A percentile compares a stretch with the other conserved stretches of the same genome.
phyloP scores from a whole-genome alignment of 1,140 invertebrate genomes.

The Penaeus japonicus region DNA sequence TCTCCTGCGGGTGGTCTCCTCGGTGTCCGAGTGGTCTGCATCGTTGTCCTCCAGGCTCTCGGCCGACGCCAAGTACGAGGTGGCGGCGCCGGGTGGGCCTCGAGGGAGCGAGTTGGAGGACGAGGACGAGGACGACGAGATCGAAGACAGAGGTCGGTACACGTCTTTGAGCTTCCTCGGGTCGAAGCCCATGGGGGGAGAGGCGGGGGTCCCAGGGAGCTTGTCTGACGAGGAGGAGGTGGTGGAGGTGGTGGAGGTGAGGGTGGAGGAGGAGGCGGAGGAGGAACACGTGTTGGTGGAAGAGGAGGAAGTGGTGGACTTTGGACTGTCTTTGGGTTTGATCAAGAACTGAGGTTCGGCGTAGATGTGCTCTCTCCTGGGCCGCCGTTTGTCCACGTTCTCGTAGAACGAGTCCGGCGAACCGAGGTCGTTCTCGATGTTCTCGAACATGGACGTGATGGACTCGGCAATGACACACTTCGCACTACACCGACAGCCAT shows the following conservation, averaged over 20 bases:
- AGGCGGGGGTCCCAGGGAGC: neutral
- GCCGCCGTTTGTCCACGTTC: neutral
- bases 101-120: slow-evolving; percentile 63
- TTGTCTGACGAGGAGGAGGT: neutral
- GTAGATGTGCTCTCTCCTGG: slow-evolving; percentile 4
- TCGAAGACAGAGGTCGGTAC: slow-evolving; percentile 78
- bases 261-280: neutral
- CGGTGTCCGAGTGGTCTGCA: slow-evolving; percentile 31
- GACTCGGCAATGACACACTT: slow-evolving; percentile 20
- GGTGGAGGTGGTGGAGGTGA: neutral
- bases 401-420: neutral
- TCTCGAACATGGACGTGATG: slow-evolving; percentile 23
- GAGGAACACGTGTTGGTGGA: slow-evolving; percentile 31
- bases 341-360: slow-evolving; percentile 18
- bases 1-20: slow-evolving; percentile 27
- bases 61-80: slow-evolving; percentile 80
- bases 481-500: slow-evolving; percentile 11
- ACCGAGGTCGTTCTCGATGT: slow-evolving; percentile 9
- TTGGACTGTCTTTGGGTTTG: slow-evolving; percentile 43
- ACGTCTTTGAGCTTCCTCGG: slow-evolving; percentile 30
- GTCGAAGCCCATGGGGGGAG: neutral
- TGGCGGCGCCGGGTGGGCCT: slow-evolving; percentile 59
- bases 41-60: slow-evolving; percentile 72
- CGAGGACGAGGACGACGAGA: slow-evolving; percentile 80
- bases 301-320: slow-evolving; percentile 46